Evolutionary conservation across 2,888 invertebrate species (phyloP).

Genomic region (Drosophila demipolita): DNA sequence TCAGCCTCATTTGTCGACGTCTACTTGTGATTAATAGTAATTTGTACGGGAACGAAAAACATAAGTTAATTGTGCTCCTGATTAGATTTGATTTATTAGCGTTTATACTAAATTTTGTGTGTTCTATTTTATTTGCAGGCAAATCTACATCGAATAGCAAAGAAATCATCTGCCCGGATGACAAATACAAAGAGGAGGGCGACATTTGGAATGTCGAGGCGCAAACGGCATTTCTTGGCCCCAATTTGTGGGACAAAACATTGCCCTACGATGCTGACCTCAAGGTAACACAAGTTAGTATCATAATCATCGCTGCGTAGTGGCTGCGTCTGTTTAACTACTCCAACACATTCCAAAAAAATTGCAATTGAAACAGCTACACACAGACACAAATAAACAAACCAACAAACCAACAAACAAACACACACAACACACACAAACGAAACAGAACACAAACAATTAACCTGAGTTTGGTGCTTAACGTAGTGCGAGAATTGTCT

Average conservation of each 20-base stretch:
- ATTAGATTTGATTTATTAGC: constrained; percentile 17
- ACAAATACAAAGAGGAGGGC: constrained; percentile 92
- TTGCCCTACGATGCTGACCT: constrained; percentile 96
- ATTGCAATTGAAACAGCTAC: constrained; percentile 38
- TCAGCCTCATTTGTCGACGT: constrained; percentile 29
- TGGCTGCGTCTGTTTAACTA: constrained; percentile 74
- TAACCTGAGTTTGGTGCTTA: constrained; percentile 67
- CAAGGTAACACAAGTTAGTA: constrained; percentile 93
- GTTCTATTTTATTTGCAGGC: constrained; percentile 85
- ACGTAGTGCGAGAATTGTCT: constrained; percentile 76
- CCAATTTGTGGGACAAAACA: constrained; percentile 98
- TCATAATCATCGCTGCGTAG: constrained; percentile 83
- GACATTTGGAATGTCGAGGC: constrained; percentile 96
- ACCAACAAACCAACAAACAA: constrained; percentile 5
- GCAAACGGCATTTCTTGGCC: constrained; percentile 97
- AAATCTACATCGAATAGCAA: constrained; percentile 86
- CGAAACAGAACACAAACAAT: constrained; percentile 24
- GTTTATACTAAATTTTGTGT: constrained; percentile 14
- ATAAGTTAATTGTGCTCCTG: constrained; percentile 20
- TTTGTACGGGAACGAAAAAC: constrained; percentile 10
- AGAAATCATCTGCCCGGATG: constrained; percentile 85
- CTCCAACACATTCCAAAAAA: constrained; percentile 19
- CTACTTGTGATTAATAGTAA: constrained; percentile 32
- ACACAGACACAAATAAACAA: constrained; percentile 7
- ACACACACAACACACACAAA: constrained; percentile 9